Conservation (phyloP, 2,113 vertebrate genomes). For the Serinus canaria region DNA sequence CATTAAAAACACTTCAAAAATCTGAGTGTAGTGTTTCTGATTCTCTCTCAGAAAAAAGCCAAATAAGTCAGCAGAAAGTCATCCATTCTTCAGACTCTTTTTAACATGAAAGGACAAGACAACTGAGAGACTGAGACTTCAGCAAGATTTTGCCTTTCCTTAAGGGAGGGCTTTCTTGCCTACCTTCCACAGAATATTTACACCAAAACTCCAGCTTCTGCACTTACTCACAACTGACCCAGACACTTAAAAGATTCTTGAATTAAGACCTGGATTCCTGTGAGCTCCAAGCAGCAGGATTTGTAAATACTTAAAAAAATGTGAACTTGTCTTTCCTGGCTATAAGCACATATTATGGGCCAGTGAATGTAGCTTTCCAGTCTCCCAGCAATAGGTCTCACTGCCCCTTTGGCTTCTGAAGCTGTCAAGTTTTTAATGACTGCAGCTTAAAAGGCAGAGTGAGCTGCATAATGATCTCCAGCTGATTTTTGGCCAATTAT, state of each 20-base stretch:
- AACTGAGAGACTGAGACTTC: background rate
- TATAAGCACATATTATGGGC: background rate
- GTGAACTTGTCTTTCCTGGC: background rate
- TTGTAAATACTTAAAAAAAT: background rate
- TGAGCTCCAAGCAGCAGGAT: background rate
- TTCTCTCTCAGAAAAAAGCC: background rate
- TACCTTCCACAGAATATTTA: background rate
- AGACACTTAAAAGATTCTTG: background rate
- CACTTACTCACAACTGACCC: fast-evolving
- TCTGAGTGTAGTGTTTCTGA: background rate
- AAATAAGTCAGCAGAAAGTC: background rate
- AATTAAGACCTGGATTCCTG: background rate
- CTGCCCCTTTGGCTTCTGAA: background rate
- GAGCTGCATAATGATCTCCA: background rate
- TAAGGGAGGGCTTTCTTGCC: background rate
- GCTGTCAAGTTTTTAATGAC: background rate
- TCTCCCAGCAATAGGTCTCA: background rate
- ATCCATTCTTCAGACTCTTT: background rate
- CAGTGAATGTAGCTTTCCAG: background rate
- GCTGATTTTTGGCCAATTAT: background rate
- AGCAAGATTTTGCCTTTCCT: background rate
- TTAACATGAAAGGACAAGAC: background rate
- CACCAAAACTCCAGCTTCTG: background rate
- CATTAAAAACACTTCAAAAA: background rate
- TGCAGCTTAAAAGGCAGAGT: background rate